Base-by-base conservation (phyloP, 2,113 vertebrate genomes). In the Campylomormyrus numenius region DNA sequence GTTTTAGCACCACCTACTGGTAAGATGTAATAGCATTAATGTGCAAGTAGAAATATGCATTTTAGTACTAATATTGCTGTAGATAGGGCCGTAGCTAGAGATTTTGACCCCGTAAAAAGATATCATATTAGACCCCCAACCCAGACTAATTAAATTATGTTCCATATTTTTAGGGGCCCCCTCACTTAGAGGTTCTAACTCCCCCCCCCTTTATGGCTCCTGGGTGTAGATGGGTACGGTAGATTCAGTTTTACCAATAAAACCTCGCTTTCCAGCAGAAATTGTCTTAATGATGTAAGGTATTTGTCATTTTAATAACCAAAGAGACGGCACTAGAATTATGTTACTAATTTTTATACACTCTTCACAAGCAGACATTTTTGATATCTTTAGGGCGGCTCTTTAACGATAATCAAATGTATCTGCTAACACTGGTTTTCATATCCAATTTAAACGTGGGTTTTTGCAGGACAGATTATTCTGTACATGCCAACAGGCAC, bases 1-100 rank as follows among this genome's bases (percentile, higher is more conserved):
- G 48, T 49, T 46, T 50, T 77, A 80, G 88, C 88, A 21, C 88
- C 88, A 89, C 50, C 88, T 89, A 89, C 88, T 80, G 88, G 62
- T 70, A 52, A 50, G 45, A 74, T 74, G 21, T 66, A 1, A 85
- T 85, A 19, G 10, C 8, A 48, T 46, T 85, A 24, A 21, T 31
- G n/a, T 31, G 27, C 62, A 31, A 85, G 83, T 48, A 48, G 83
- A 85, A 85, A 46, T n/a, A 31, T 27, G 27, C 62, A 13, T 70
- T 70, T 70, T 11, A 27, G 27, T 70, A 31, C 11, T 13, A 31
- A 13, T 70, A 9, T 11, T 11, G n/a, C 2, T n/a, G 62, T 27
- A 27, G 24, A 27, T 27, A 66, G 27, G 10, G 27, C 9, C 27
- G 27, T 27, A 70, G n/a, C 10, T 27, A 66, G 58, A 66, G 24